Percentiles rank a stretch among this genome's conserved stretches.
These are phyloP conservation scores for Nymphalis polychloros DNA, from an alignment of 2,888 invertebrate genomes.

Conservation along the genomic window DNA sequence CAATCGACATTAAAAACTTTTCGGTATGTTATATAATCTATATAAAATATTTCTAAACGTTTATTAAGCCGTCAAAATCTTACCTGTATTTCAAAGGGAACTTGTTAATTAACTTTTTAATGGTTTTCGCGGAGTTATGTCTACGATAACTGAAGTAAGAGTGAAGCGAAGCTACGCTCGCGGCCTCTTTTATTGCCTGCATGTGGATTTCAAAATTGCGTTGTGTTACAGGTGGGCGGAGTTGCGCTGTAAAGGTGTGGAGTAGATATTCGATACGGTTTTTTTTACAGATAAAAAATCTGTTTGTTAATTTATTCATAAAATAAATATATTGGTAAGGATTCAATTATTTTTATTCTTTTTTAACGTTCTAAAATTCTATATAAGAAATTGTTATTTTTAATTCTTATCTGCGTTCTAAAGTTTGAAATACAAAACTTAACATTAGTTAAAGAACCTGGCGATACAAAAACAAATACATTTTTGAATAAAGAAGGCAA, in stretches of 20 bases:
- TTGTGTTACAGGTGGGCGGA: constrained; percentile 51
- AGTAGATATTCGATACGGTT: constrained; percentile 16
- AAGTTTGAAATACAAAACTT: no score
- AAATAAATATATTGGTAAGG: no score
- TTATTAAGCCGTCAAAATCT: constrained; percentile 30
- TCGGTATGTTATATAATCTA: not conserved
- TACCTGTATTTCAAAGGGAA: constrained; percentile 33
- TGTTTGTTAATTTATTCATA: no score
- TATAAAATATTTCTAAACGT: constrained; percentile 14
- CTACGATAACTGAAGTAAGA: constrained; percentile 23
- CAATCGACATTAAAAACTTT: constrained; percentile 3
- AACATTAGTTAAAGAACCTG: no score
- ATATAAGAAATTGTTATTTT: no score
- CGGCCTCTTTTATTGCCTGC: constrained; percentile 41
- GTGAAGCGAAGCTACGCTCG: constrained; percentile 33
- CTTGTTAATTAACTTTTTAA: constrained; percentile 33
- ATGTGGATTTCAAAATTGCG: constrained; percentile 36
- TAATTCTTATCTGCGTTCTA: no score
- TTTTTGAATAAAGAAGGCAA: no score
- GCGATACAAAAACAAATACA: no score
- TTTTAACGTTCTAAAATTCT: no score
- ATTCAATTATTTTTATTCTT: no score
- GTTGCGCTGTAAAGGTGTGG: constrained; percentile 30
- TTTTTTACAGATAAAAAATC: not conserved
- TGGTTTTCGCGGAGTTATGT: constrained; percentile 27